Conservation (phyloP, 2,888 invertebrate species). For the Lasioglossum oenotherae region DNA sequence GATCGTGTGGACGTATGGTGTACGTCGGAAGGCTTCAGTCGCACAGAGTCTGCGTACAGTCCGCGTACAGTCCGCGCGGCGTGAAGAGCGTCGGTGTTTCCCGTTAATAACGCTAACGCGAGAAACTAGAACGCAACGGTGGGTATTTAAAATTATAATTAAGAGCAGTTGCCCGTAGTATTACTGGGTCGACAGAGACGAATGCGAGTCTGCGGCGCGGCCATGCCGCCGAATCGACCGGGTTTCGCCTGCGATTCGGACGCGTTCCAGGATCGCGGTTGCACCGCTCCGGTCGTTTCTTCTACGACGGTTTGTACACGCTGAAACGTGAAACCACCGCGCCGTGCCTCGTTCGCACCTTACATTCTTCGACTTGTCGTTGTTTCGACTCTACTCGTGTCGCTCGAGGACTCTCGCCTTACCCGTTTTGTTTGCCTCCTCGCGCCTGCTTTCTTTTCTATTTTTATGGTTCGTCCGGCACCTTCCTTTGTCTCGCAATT, state of each 20-base stretch:
- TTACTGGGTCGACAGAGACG: slow-evolving; percentile 22
- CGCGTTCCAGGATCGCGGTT: background rate
- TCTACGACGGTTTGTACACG: background rate
- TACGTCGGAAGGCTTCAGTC: no score
- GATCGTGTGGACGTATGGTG: no score
- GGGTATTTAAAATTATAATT: slow-evolving; percentile 57
- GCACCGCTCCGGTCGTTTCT: background rate
- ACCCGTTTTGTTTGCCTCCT: slow-evolving; percentile 3
- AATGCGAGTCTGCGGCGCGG: background rate
- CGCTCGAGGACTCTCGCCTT: background rate
- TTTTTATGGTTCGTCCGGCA: background rate
- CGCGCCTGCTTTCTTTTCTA: background rate
- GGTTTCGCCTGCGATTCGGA: background rate
- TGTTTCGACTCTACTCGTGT: background rate
- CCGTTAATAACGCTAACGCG: slow-evolving; percentile 36
- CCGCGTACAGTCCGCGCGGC: background rate
- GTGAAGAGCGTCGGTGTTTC: background rate
- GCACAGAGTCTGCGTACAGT: background rate
- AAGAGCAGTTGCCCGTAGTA: slow-evolving; percentile 28
- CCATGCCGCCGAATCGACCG: slow-evolving; percentile 18
- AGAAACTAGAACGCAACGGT: slow-evolving; percentile 30
- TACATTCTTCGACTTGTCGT: background rate
- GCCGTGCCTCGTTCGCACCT: background rate
- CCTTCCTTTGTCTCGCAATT: background rate
- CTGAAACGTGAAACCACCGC: background rate